phyloP scores from a whole-genome alignment of 2,797 vertebrate species.

The Lophotriccus pileatus region DNA sequence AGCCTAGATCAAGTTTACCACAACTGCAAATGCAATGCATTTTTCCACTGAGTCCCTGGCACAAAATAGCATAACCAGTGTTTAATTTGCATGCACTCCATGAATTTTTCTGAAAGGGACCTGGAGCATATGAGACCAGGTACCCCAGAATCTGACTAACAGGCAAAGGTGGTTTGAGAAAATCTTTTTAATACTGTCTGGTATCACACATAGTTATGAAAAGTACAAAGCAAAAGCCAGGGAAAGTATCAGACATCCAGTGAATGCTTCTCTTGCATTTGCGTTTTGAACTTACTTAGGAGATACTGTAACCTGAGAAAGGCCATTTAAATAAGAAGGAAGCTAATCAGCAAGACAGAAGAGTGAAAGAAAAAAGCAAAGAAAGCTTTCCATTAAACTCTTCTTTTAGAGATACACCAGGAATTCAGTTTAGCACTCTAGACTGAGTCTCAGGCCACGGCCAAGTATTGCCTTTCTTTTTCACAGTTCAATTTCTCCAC shows the following conservation, averaged over 20 bases:
- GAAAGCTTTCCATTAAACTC: not conserved
- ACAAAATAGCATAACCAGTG: not conserved
- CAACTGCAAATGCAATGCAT: not conserved
- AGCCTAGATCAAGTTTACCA: not conserved
- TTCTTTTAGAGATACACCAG: not conserved
- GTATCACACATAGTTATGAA: not conserved
- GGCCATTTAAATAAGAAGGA: not conserved
- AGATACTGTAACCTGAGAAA: not conserved
- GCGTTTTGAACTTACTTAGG: not conserved
- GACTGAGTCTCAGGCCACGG: not conserved
- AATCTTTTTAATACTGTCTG: not conserved
- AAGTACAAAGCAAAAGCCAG: not conserved
- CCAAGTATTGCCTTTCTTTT: not conserved
- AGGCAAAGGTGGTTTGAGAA: not conserved
- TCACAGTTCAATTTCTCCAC: not conserved
- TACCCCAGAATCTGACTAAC: not conserved
- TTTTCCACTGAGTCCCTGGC: not conserved
- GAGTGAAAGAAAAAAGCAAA: not conserved
- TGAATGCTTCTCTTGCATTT: not conserved
- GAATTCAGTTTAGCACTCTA: not conserved
- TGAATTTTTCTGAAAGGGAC: not conserved
- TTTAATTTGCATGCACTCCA: not conserved
- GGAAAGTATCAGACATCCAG: not conserved
- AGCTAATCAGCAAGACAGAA: not conserved
- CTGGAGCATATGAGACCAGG: not conserved